Conservation (phyloP, 92 coral and sea anemone genomes). For the Zoanthus sociatus region DNA sequence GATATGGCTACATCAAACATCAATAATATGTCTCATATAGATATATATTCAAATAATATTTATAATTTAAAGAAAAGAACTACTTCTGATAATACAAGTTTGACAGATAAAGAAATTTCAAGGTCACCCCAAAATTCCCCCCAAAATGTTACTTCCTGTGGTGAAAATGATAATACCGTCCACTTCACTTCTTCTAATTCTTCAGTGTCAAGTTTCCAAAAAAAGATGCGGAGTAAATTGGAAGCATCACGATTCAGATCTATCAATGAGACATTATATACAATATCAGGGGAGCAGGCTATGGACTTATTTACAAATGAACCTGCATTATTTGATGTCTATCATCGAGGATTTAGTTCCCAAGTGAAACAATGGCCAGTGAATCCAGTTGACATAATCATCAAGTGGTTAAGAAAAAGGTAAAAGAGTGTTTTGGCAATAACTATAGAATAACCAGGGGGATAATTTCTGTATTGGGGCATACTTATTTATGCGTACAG, state of each 20-base stretch:
- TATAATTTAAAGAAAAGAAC: constrained; percentile 8
- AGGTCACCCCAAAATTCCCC: not conserved
- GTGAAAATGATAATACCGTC: not conserved
- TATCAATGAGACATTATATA: constrained; percentile 95
- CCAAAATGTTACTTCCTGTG: not conserved
- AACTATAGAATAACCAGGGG: too few relatives aligned
- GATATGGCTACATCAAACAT: not conserved
- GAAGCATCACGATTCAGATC: constrained; percentile 95
- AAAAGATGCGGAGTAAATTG: constrained; percentile 82
- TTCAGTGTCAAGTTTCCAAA: constrained; percentile 63
- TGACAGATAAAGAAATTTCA: not conserved
- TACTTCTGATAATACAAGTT: not conserved
- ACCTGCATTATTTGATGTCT: constrained; percentile 82
- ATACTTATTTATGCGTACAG: too few relatives aligned
- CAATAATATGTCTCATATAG: not conserved
- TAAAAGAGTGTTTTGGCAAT: not conserved
- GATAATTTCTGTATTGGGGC: too few relatives aligned
- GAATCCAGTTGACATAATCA: constrained; percentile 90
- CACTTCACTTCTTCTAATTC: not conserved
- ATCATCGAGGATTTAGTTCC: constrained; percentile 89
- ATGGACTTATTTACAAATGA: constrained; percentile 75
- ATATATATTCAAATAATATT: not conserved
- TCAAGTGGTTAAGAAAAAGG: constrained; percentile 94
- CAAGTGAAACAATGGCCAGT: constrained; percentile 97
- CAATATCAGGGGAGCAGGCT: constrained; percentile 83